These are phyloP conservation scores for Tolmerus cingulatus DNA, from an alignment of 2,888 invertebrate genomes.

Conservation along the genomic window DNA sequence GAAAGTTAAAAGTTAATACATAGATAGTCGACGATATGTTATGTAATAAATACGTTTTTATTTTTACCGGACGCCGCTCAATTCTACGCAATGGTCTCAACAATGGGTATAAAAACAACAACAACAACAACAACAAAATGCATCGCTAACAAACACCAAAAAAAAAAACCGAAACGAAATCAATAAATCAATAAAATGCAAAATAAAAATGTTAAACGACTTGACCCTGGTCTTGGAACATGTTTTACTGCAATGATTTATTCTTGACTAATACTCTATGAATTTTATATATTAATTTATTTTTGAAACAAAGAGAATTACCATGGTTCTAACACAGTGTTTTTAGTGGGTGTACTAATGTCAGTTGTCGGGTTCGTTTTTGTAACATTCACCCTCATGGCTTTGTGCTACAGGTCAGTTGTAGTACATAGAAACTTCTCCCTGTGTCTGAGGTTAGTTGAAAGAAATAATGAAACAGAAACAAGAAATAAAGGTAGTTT, in stretches of 20 bases:
- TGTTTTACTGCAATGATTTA: conserved; percentile 3
- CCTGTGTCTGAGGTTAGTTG: conserved; percentile 98
- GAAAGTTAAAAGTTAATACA: background rate
- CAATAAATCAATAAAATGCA: background rate
- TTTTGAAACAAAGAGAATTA: conserved; percentile 78
- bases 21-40: conserved; percentile 6
- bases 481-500: conserved; percentile 50
- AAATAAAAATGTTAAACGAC: background rate
- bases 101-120: conserved; percentile 23
- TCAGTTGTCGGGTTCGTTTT: conserved; percentile 99
- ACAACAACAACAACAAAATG: conserved; percentile 28
- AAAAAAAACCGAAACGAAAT: background rate
- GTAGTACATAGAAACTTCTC: conserved; percentile 98
- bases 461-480: conserved; percentile 72
- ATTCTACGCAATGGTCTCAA: conserved; percentile 36
- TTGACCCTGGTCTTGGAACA: background rate
- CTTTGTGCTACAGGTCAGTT: conserved; percentile 99
- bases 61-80: conserved; percentile 40
- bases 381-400: conserved; percentile 98
- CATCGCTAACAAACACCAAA: background rate
- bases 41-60: conserved; percentile 42
- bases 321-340: conserved; percentile 97
- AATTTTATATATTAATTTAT: conserved; percentile 20
- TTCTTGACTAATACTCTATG: background rate
- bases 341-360: conserved; percentile 97